Evolutionary conservation across 1,140 invertebrate species (phyloP).

Genomic region (Metopolophium dirhodum): DNA sequence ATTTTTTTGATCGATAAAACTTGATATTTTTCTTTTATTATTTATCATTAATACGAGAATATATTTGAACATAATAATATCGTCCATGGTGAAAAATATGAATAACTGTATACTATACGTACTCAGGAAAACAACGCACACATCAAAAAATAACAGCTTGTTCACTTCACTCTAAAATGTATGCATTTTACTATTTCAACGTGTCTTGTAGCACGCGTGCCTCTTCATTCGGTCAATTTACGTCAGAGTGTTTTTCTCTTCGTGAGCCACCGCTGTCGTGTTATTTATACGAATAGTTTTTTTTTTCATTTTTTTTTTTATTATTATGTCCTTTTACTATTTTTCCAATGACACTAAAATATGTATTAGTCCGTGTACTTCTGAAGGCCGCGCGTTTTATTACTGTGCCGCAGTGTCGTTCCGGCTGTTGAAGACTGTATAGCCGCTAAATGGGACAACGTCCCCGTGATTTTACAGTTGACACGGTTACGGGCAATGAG

Average conservation of each 20-base stretch:
- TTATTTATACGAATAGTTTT: not conserved
- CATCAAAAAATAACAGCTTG: not conserved
- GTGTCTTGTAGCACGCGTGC: not conserved
- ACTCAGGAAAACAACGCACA: not conserved
- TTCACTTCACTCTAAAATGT: slow-evolving; percentile 13
- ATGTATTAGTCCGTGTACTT: not conserved
- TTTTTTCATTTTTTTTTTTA: not conserved
- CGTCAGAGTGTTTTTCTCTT: not conserved
- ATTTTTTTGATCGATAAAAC: not conserved
- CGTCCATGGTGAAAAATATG: not conserved
- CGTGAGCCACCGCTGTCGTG: not conserved
- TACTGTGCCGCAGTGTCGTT: slow-evolving; percentile 8
- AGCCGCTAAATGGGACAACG: slow-evolving; percentile 30
- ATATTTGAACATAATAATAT: not conserved
- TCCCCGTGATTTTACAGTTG: slow-evolving; percentile 9
- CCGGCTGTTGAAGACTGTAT: not conserved
- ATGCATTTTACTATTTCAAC: not conserved
- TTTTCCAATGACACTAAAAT: slow-evolving; percentile 1
- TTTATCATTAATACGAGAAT: not conserved
- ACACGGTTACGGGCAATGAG: slow-evolving; percentile 17
- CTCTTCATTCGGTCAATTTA: slow-evolving; percentile 34
- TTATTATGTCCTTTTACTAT: not conserved
- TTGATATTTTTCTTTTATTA: not conserved
- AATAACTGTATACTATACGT: not conserved
- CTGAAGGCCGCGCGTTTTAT: slow-evolving; percentile 3